Base-by-base conservation (phyloP, 2,113 vertebrate species). In the Orycteropus afer region DNA sequence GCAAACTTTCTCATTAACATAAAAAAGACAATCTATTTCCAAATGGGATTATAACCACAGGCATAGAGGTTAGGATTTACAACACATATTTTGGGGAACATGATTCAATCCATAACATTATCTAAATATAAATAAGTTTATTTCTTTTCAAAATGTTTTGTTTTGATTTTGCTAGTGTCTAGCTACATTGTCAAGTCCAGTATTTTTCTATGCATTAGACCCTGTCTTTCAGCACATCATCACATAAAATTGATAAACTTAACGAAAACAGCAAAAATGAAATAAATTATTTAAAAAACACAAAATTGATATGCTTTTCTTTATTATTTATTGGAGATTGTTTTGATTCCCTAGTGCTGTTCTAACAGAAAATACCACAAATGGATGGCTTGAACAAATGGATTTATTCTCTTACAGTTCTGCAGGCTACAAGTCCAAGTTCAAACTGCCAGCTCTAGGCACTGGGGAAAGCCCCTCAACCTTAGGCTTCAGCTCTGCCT, bases 241-340 rank as follows among this genome's bases (percentile, higher is more conserved):
- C 34, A 91, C 13, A 45, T 83, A 65, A 87, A 89, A 83, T 32
- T 69, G n/a, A n/a, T 61, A 11, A n/a, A n/a, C n/a, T n/a, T 23
- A 45, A 45, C 42, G 32, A 7, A n/a, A 69, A 69, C 17, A 69
- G 18, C 65, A 69, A 14, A 2, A 61, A 71, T 37, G 37, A 69
- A 37, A 4, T 17, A 17, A 65, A 71, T 40, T 22, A 71, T 27
- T 20, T 61, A 40, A 71, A 37, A 22, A 71, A 71, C 37, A 22
- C 20, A 40, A 40, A 69, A 18, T 20, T 3, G 17, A 40, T 40
- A 40, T 37, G 47, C 53, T 59, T 25, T 55, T 40, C 3, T 14
- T 7, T 78, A 17, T 47, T 79, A 55, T 89, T 90, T 91, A 45
- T 84, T 96, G 57, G n/a, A n/a, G n/a, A n/a, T n/a, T n/a, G n/a